Evolutionary conservation across 2,797 vertebrate species (phyloP).

Genomic region (Myotis pilosus): DNA sequence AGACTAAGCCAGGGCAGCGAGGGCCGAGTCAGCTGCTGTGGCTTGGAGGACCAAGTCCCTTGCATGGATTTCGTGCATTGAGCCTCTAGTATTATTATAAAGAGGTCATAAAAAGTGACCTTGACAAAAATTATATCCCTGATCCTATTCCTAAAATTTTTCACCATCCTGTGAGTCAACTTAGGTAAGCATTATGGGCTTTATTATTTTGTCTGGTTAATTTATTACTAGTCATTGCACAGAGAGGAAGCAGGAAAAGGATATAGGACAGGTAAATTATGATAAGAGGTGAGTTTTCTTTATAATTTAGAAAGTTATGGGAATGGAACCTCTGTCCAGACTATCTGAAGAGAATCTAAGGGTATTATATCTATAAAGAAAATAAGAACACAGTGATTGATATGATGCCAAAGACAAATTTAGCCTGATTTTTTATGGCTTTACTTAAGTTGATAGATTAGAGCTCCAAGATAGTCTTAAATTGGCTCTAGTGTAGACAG

Average conservation of each 20-base stretch:
- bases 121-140: background rate
- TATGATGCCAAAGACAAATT: background rate
- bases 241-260: background rate
- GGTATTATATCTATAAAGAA: background rate
- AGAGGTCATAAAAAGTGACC: background rate
- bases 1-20: too few species aligned
- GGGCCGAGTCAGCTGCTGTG: too few species aligned
- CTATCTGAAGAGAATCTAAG: background rate
- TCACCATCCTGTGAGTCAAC: background rate
- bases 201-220: constrained; percentile 31
- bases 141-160: background rate
- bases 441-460: background rate
- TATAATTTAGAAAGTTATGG: background rate
- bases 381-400: background rate
- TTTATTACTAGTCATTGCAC: background rate
- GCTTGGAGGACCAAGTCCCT: too few species aligned
- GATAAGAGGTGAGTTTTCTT: background rate
- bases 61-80: too few species aligned
- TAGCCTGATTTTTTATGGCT: background rate
- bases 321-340: background rate
- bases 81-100: background rate
- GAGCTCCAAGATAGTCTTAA: background rate
- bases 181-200: background rate
- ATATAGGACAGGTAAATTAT: background rate
- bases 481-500: background rate